Base-by-base conservation (phyloP, 64 coral and sea anemone genomes). In the Dendronephthya gigantea region DNA sequence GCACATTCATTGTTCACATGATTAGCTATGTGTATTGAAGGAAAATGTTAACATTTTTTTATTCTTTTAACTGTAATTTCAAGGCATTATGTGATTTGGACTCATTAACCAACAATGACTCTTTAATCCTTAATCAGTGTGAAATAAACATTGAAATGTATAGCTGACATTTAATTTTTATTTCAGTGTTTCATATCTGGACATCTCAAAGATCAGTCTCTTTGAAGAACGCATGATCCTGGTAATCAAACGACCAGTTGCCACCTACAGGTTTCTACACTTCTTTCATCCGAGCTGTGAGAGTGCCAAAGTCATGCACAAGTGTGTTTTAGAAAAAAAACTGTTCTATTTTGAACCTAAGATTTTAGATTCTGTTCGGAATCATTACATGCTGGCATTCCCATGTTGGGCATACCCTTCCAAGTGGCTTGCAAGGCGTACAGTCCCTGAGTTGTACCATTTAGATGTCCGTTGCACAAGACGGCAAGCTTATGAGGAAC, bases 361-460 rank as follows among this genome's bases (percentile, higher is more conserved):
- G 82, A 92, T 98, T 35, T 92, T 90, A 14, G 88, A 92, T 25
- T 93, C 92, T 91, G 95, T 98, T 37, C 82, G 93, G 35, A 88
- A 98, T 37, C 95, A 98, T 39, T 98, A 93, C 39, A 84, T 98
- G 35, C 85, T 98, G 15, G 84, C 95, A 9, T 88, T 93, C 28
- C 95, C 95, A 14, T 98, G 95, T 84, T 98, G 95, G 95, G 95
- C 95, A 4, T 89, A 90, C 72, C 95, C 95, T 43, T 92, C 95
- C 11, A 98, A 98, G 84, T 98, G 95, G 95, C 88, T 98, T 11
- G 88, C 90, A 39, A 93, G 91, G 85, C 89, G 83, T 13, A 90
- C 95, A 43, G 49, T 91, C 9, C 79, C 88, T 40, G 95, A 98
- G 10, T 85, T 98, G 32, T 98, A 92, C 52, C 95, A 98, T 85